These are phyloP conservation scores for Hipposideros armiger DNA, from an alignment of 2,113 vertebrate genomes.

Conservation along the genomic window DNA sequence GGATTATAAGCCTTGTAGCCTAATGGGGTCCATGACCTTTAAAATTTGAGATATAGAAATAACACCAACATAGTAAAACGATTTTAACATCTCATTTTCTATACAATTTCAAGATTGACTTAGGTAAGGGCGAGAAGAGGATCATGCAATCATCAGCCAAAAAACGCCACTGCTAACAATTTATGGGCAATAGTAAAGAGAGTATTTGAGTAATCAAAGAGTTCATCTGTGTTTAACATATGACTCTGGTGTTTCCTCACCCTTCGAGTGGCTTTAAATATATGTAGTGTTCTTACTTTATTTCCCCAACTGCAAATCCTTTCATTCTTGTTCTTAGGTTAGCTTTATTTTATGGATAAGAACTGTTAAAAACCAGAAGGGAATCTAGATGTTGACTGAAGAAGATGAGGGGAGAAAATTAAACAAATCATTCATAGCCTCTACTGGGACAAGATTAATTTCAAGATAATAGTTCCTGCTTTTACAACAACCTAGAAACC, in stretches of 20 bases:
- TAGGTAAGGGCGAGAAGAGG: neutral
- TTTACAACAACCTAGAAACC: neutral
- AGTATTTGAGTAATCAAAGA: neutral
- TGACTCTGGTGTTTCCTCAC: neutral
- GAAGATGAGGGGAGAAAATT: neutral
- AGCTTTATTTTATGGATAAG: neutral
- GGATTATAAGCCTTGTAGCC: neutral
- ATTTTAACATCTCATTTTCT: neutral
- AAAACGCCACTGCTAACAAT: neutral
- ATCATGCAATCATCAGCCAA: neutral
- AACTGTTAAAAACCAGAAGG: neutral
- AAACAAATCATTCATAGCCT: neutral
- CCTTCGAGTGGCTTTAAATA: neutral
- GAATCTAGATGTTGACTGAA: slow-evolving; percentile 8
- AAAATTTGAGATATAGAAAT: slow-evolving; percentile 14
- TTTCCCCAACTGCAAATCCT: neutral
- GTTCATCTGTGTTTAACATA: neutral
- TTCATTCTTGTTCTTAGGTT: neutral
- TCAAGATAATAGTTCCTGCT: neutral
- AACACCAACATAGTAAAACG: neutral
- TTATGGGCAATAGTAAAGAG: neutral
- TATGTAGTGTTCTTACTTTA: neutral
- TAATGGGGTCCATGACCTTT: neutral
- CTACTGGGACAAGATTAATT: neutral
- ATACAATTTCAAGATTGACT: neutral